phyloP scores from a whole-genome alignment of 1,140 invertebrate species.

The Medauroidea extradentata region DNA sequence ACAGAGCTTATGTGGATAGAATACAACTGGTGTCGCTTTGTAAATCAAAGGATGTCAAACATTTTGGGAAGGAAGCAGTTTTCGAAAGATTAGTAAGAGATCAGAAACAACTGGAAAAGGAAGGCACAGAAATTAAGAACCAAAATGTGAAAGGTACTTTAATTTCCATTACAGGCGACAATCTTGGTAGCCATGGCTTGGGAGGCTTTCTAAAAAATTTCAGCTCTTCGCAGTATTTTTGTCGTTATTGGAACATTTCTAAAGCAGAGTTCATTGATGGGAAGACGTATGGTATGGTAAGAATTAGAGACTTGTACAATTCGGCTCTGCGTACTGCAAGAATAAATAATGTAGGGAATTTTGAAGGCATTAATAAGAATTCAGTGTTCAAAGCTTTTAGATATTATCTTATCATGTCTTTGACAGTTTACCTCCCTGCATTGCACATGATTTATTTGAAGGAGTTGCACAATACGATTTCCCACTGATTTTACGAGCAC shows the following conservation, averaged over 20 bases:
- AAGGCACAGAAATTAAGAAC: too few species aligned
- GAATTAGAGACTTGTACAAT: background rate
- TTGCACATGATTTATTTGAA: background rate
- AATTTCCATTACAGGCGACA: slow-evolving; percentile 25
- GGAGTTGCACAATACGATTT: background rate
- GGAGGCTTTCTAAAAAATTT: slow-evolving; percentile 28
- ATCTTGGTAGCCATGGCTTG: slow-evolving; percentile 26
- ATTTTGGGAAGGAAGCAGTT: background rate
- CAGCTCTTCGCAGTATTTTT: slow-evolving; percentile 23
- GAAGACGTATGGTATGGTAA: slow-evolving; percentile 19
- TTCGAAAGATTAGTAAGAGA: too few species aligned
- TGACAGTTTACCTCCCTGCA: too few species aligned
- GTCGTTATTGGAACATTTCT: slow-evolving; percentile 21
- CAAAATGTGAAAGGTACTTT: too few species aligned
- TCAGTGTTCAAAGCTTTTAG: background rate
- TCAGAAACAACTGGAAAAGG: background rate
- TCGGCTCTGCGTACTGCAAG: background rate
- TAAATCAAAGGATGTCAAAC: background rate
- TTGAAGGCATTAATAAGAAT: background rate
- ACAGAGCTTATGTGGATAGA: background rate
- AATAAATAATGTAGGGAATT: background rate
- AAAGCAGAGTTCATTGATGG: slow-evolving; percentile 19
- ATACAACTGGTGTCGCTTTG: slow-evolving; percentile 6
- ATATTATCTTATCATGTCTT: background rate
- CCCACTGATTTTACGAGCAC: background rate